Evolutionary conservation across 2,888 invertebrate genomes (phyloP).

Genomic region (Drosophila parthenogenetica): DNA sequence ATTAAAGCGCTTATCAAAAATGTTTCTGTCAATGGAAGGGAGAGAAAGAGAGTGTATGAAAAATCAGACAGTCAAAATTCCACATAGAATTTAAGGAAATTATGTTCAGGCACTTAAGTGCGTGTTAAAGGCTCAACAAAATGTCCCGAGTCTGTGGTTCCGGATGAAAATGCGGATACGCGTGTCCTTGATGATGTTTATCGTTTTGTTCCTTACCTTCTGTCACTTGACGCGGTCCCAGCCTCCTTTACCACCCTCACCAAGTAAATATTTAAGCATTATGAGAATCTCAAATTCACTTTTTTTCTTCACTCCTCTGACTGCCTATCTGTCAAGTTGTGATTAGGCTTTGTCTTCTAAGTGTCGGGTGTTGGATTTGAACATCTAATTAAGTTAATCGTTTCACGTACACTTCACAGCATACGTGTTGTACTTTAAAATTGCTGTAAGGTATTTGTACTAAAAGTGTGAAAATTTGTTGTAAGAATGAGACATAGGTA

Average conservation of each 20-base stretch:
- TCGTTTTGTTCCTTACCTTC: slow-evolving; percentile 23
- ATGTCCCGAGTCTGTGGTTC: slow-evolving; percentile 13
- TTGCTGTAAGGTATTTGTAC: slow-evolving; percentile 17
- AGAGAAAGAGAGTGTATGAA: background rate
- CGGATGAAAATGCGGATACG: slow-evolving; percentile 14
- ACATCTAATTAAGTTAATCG: slow-evolving; percentile 57
- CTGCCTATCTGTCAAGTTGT: slow-evolving; percentile 33
- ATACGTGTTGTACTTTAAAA: slow-evolving; percentile 25
- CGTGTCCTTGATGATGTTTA: slow-evolving; percentile 34
- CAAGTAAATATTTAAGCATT: slow-evolving; percentile 62
- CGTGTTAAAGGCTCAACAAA: slow-evolving; percentile 44
- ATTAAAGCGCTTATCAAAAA: slow-evolving; percentile 61
- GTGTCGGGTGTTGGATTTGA: slow-evolving; percentile 39
- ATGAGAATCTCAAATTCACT: slow-evolving; percentile 27
- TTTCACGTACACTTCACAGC: slow-evolving; percentile 36
- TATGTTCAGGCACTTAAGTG: slow-evolving; percentile 52
- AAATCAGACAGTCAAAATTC: slow-evolving; percentile 64
- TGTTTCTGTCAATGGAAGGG: slow-evolving; percentile 5
- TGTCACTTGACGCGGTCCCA: slow-evolving; percentile 19
- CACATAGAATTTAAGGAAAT: slow-evolving; percentile 49
- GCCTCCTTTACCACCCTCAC: slow-evolving; percentile 8
- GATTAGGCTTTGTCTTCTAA: slow-evolving; percentile 29
- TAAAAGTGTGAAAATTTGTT: slow-evolving; percentile 30
- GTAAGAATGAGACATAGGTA: too few relatives aligned
- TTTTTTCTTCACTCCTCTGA: background rate